These are phyloP conservation scores for Drosophila rufa DNA, from an alignment of 1,140 invertebrate species.

Conservation along the genomic window DNA sequence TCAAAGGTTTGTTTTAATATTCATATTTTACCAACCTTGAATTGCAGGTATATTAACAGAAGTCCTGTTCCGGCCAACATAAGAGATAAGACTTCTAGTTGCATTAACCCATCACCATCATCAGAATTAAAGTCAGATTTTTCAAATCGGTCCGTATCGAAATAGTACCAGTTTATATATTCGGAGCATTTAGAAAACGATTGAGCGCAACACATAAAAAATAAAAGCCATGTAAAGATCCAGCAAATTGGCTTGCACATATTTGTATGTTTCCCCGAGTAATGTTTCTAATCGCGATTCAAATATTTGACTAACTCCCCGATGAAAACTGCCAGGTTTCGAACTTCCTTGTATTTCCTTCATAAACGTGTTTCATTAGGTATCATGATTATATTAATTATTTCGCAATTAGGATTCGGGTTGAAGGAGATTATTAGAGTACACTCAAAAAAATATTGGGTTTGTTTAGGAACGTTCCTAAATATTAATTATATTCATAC, in stretches of 20 bases:
- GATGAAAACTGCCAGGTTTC: not conserved
- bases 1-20: not conserved
- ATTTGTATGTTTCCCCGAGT: not conserved
- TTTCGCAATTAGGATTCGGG: not conserved
- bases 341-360: not conserved
- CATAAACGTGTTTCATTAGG: not conserved
- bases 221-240: not conserved
- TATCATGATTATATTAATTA: not conserved
- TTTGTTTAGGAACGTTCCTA: not conserved
- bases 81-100: not conserved
- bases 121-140: not conserved
- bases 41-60: constrained; percentile 9
- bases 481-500: no score
- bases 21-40: constrained; percentile 7
- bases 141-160: not conserved
- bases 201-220: rapidly evolving
- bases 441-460: not conserved
- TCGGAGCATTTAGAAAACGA: rapidly evolving
- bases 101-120: rapidly evolving
- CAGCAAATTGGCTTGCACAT: constrained; percentile 1
- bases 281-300: not conserved
- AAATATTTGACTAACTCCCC: not conserved
- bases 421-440: not conserved
- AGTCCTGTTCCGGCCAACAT: not conserved
- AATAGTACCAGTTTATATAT: not conserved